Base-by-base conservation (phyloP, 1,140 invertebrate species). In the Drosophila nannoptera region DNA sequence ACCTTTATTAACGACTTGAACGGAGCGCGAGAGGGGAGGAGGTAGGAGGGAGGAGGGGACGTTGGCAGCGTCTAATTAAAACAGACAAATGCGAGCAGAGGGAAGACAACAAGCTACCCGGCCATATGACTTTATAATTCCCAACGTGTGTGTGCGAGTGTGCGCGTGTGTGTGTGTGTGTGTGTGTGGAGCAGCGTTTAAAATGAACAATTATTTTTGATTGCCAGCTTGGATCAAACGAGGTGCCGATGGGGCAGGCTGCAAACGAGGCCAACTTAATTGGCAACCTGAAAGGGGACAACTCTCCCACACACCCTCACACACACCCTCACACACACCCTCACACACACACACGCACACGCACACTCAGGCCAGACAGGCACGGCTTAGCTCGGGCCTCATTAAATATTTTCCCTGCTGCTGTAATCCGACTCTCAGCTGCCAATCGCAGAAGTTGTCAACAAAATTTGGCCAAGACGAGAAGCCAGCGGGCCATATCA, bases 151-250 rank as follows among this genome's bases (percentile, higher is more conserved):
- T 45, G 48, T 31, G 52, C 8, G n/a, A n/a, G 16, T 16, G 32
- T 16, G 22, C 42, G 35, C 49, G 45, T 68, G 62, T 64, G 74
- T 65, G 45, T 22, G 56, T 62, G 33, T 40, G 53, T 14, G 38
- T 59, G 40, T 49, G 33, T 49, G 43, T 49, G 58, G 43, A 58
- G 62, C 5, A 36, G 43, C 69, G 48, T 62, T 72, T 63, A 67
- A 81, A 81, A 81, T 82, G 62, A 82, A 77, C 75, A 82, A 78
- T 82, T 82, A 82, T 75, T 82, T 82, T 82, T 82, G 82, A 82
- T 82, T 82, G 63, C 75, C 58, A 69, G 59, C 59, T 53, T 32
- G 62, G 56, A 63, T 75, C 65, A 58, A 81, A 81, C 69, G 69
- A 67, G 77, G 77, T 77, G 64, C 56, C 60, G 50, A 76, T 59